Conservation (phyloP, 2,113 vertebrate species). For the Morone chrysops region DNA sequence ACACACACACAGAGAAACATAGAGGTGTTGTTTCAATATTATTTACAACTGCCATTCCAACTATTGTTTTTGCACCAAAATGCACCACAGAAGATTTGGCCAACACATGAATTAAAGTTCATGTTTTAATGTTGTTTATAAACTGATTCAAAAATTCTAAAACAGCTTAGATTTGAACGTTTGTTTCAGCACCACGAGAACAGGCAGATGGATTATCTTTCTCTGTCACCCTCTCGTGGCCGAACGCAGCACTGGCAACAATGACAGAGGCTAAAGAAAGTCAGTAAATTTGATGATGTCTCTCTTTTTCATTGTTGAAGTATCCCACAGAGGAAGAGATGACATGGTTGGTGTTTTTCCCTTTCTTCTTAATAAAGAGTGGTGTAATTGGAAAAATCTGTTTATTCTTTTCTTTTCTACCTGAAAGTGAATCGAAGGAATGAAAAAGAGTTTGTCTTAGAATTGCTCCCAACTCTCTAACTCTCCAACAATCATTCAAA, state of each 20-base stretch:
- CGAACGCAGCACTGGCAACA: not conserved
- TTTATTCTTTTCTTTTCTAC: too few relatives aligned
- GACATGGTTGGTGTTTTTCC: not conserved
- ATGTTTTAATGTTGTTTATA: not conserved
- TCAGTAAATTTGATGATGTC: not conserved
- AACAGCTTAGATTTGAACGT: constrained; percentile 1
- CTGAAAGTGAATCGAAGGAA: too few relatives aligned
- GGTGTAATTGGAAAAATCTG: too few relatives aligned
- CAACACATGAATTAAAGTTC: not conserved
- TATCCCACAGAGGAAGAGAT: not conserved
- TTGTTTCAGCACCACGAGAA: not conserved
- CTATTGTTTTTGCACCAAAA: not conserved
- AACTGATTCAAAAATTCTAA: not conserved
- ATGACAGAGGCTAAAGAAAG: not conserved
- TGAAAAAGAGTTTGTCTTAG: too few relatives aligned
- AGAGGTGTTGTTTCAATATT: constrained; percentile 2
- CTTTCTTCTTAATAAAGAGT: too few relatives aligned
- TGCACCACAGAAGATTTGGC: not conserved
- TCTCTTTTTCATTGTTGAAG: not conserved
- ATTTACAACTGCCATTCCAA: not conserved
- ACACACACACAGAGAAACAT: not conserved
- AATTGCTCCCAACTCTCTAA: too few relatives aligned
- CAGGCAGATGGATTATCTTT: not conserved
- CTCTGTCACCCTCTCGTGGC: constrained; percentile 9
- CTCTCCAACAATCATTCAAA: too few relatives aligned